Conservation (phyloP, 2,888 invertebrate genomes). For the Proisotoma minuta region DNA sequence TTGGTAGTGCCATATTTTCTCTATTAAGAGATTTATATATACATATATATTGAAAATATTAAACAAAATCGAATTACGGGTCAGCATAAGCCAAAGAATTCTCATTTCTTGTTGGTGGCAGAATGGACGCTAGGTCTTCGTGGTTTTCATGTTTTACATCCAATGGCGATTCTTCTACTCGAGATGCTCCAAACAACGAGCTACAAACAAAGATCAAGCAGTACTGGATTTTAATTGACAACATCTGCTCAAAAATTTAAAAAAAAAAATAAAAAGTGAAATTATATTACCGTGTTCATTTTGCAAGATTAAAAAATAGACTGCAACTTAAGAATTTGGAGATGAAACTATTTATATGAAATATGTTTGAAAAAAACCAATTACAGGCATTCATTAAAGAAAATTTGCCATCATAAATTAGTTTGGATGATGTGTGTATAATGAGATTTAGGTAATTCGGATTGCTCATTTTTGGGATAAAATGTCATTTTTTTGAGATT, state of each 20-base stretch:
- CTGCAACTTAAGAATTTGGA: not conserved
- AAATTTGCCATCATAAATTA: not conserved
- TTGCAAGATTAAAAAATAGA: too few species aligned
- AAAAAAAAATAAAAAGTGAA: not conserved
- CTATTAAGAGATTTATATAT: not conserved
- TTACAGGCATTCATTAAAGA: not conserved
- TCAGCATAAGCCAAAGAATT: not conserved
- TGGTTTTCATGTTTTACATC: not conserved
- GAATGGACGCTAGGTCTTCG: not conserved
- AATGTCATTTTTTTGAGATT: too few species aligned
- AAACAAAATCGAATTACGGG: not conserved
- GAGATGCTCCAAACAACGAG: slow-evolving; percentile 7
- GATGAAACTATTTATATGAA: not conserved
- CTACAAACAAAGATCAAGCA: slow-evolving; percentile 14
- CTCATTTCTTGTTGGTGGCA: not conserved
- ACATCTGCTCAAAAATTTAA: not conserved
- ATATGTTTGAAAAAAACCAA: not conserved
- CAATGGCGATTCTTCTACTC: not conserved
- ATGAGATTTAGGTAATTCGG: too few species aligned
- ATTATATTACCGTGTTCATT: not conserved
- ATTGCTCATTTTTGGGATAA: too few species aligned
- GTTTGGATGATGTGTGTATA: too few species aligned
- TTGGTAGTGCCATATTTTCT: not conserved
- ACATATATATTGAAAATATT: not conserved
- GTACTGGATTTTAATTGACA: not conserved